Base-by-base conservation (phyloP, 2,797 vertebrate genomes). In the Galago senegalensis region DNA sequence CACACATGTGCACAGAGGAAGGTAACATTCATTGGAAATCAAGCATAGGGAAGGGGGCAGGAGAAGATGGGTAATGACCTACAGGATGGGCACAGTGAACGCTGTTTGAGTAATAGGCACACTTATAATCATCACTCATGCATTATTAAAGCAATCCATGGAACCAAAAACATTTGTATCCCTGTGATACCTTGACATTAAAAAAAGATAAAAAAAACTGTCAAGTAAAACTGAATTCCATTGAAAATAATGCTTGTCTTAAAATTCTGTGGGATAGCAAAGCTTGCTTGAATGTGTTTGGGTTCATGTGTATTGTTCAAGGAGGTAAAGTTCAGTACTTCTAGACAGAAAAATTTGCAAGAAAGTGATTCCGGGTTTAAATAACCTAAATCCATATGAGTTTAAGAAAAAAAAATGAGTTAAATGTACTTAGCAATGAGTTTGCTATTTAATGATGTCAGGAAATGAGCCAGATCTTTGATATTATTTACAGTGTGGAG, bases 261-360 rank as follows among this genome's bases (percentile, higher is more conserved):
- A 58, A 76, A n/a, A 49, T 49, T 61, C 8, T 65, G 37, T 18
- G n/a, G 9, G 9, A 10, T 61, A 11, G 21, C 37, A 25, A 23
- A 12, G 37, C 27, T 29, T 69, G 23, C 2, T 29, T 60, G 67
- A 27, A 27, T 16, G 53, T 63, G 7, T 27, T 16, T 20, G 58
- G 37, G 46, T 3, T 21, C 2, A 16, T 23, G 43, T 46, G 61
- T 73, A 27, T 75, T 70, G 34, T 65, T 67, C 31, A 65, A 65
- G 16, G 12, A 11, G 58, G 46, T 34, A 92, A 89, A 94, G 65
- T 58, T 93, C 20, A 89, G 61, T 87, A 72, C 16, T n/a, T 73
- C 23, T 49, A 79, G 56, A 18, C 70, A 75, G 56, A 84, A 92
- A 83, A 87, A 34, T 46, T 17, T 58, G 17, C 7, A 77, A 37